Conservation (phyloP, 2,113 vertebrate genomes). For the Oreochromis niloticus region DNA sequence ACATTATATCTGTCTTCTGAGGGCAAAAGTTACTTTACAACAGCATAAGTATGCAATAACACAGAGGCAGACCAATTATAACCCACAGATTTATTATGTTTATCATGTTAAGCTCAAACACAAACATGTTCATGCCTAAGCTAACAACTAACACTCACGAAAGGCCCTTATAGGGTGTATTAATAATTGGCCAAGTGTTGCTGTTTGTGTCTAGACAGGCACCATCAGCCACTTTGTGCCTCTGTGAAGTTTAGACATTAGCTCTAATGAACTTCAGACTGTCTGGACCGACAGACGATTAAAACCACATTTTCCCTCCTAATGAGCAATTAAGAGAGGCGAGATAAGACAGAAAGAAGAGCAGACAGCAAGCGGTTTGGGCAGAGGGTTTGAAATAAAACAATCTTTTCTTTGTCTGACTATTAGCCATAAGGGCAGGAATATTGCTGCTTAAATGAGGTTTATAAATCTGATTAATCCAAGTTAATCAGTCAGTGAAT, state of each 20-base stretch:
- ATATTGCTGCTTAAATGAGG: neutral
- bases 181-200: constrained; percentile 16
- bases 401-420: constrained; percentile 1
- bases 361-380: neutral
- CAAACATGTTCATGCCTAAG: neutral
- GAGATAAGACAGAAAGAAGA: constrained; percentile 28
- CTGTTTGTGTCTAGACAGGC: neutral
- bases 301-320: constrained; percentile 54
- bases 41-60: neutral
- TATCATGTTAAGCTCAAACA: neutral
- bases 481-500: neutral
- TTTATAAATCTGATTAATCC: neutral
- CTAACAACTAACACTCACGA: neutral
- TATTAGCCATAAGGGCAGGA: neutral
- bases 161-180: neutral
- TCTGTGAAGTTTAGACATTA: constrained; percentile 42
- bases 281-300: constrained; percentile 37
- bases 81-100: neutral
- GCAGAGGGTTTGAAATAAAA: neutral
- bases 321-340: constrained; percentile 58
- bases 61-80: constrained; percentile 1
- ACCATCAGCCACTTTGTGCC: constrained; percentile 1
- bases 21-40: neutral
- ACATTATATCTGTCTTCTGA: neutral
- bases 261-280: constrained; percentile 54